A percentile compares a stretch with the other conserved stretches of the same genome.
Conservation (phyloP, 2,113 vertebrate genomes). For the Progne subis region DNA sequence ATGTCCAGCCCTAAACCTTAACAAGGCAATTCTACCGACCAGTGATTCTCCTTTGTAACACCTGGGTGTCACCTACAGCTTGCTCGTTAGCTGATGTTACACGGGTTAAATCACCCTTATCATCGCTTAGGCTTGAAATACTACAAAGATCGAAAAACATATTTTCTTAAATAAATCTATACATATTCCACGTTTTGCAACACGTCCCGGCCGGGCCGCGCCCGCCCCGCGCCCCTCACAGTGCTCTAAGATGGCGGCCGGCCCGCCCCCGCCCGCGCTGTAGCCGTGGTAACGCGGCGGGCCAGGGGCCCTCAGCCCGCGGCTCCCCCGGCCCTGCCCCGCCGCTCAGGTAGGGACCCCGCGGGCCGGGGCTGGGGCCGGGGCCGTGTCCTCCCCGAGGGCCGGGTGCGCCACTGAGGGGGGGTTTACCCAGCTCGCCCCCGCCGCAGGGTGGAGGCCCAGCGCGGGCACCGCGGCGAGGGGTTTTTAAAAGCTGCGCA, state of each 20-base stretch:
- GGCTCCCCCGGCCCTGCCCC: background rate
- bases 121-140: background rate
- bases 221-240: background rate
- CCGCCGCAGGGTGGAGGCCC: background rate
- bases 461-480: background rate
- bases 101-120: background rate
- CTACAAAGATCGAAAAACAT: background rate
- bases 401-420: too few relatives aligned
- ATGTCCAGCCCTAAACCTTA: background rate
- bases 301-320: background rate
- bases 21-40: background rate
- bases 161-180: background rate
- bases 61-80: background rate
- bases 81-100: background rate
- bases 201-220: background rate
- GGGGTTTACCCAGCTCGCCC: background rate
- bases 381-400: background rate
- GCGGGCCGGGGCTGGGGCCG: background rate
- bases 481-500: background rate
- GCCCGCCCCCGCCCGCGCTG: background rate
- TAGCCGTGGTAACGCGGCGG: too few relatives aligned
- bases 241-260: background rate
- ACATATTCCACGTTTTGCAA: accelerated
- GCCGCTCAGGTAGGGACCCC: background rate
- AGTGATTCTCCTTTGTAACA: background rate